Percentiles rank a stretch among this genome's conserved stretches.
Conservation (phyloP, 2,797 vertebrate genomes). For the Masticophis lateralis region DNA sequence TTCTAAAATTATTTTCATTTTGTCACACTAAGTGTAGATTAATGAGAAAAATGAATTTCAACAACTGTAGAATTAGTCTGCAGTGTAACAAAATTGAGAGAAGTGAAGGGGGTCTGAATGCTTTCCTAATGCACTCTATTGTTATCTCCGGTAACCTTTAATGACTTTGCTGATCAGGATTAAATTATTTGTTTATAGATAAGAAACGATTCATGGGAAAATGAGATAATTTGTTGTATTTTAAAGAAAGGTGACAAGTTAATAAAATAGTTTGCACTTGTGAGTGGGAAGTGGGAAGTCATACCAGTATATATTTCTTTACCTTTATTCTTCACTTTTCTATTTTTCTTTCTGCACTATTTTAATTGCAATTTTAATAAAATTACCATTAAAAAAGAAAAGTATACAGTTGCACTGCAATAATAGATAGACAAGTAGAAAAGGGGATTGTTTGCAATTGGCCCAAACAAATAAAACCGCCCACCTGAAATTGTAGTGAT, state of each 20-base stretch:
- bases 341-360: neutral
- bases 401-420: neutral
- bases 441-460: neutral
- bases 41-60: neutral
- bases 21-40: neutral
- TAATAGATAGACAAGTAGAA: neutral
- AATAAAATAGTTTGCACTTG: neutral
- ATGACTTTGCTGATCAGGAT: neutral
- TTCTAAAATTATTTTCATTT: neutral
- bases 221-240: neutral
- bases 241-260: neutral
- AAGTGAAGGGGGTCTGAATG: too few species aligned
- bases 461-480: neutral
- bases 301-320: neutral
- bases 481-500: neutral
- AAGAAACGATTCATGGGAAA: neutral
- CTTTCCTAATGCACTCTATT: neutral
- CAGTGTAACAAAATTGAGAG: too few species aligned
- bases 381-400: neutral
- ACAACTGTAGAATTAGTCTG: neutral
- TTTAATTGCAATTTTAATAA: neutral
- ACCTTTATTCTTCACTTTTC: neutral
- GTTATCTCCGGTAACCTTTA: neutral
- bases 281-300: neutral
- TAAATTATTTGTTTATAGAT: neutral